Evolutionary conservation across 2,888 invertebrate species (phyloP), one percentile per base, ranked within the genome.

Genomic region (Phengaris arion): DNA sequence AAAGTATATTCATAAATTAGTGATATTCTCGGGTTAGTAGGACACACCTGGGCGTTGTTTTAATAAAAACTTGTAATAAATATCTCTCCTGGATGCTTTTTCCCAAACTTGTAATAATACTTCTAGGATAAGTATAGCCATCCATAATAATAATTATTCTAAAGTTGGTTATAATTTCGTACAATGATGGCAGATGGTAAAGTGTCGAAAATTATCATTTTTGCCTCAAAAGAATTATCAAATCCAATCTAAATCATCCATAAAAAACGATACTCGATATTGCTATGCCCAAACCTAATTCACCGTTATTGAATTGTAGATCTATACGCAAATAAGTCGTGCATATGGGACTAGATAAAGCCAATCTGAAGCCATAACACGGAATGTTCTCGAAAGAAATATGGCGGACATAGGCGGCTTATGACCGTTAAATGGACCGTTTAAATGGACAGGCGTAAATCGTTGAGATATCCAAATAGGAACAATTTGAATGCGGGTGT

Each of bases 391-490:
- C 12, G 64, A 64, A 64, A 64, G 64, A 64, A 64, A 64, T 64
- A 64, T 64, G 64, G 64, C 64, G 64, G 35, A 64, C 35, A 64
- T 64, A 6, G 64, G 35, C 64, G 64, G 64, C 64, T 64, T 64
- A 64, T 64, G 64, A 64, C 64, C 64, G 64, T 64, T 64, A 64
- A 64, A 64, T 64, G 35, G 64, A 64, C 64, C 35, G 59, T 59
- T 59, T 64, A 45, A 64, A 64, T 64, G 64, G 64, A 64, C 59
- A 59, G 59, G 59, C 64, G 64, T 64, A 64, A 64, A 64, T 64
- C 64, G 64, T 45, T 2, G 35, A 64, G 64, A 64, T 64, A 64
- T 10, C 64, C 64, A 64, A 64, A 64, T 64, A 64, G 35, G 35
- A 45, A 35, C 64, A 64, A 64, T 64, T 64, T 64, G 35, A 64